A percentile compares a stretch with the other conserved stretches of the same genome.
Conservation (phyloP, 2,113 vertebrate species). For the Cynopterus brachyotis region DNA sequence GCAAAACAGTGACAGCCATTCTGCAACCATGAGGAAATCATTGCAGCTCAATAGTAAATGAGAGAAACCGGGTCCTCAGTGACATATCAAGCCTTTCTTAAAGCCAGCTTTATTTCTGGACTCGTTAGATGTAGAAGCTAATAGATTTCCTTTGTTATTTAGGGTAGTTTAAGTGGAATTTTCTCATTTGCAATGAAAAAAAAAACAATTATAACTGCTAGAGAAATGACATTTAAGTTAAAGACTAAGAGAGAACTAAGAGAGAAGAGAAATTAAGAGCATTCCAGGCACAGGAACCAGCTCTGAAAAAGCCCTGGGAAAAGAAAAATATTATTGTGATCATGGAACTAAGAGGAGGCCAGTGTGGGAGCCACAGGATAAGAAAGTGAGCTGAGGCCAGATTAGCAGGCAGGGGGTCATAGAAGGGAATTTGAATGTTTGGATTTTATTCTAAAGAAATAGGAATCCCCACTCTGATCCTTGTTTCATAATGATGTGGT, state of each 20-base stretch:
- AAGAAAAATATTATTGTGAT: background rate
- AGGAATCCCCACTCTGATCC: background rate
- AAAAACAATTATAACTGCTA: background rate
- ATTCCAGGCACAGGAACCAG: background rate
- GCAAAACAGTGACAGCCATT: background rate
- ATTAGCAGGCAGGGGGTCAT: background rate
- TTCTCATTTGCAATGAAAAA: slow-evolving; percentile 28
- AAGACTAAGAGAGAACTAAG: background rate
- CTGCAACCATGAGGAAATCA: background rate
- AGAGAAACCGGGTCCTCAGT: background rate
- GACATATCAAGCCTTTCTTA: background rate
- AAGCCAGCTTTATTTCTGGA: background rate
- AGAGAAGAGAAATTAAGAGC: background rate
- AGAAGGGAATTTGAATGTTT: slow-evolving; percentile 7
- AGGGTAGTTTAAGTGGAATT: slow-evolving; percentile 15
- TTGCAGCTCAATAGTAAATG: background rate
- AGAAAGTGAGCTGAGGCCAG: background rate
- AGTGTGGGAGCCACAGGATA: background rate
- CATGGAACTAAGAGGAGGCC: background rate
- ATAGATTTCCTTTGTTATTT: slow-evolving; percentile 24
- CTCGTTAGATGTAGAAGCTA: background rate
- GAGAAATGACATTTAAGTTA: background rate
- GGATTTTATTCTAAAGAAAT: slow-evolving; percentile 33
- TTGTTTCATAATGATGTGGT: background rate
- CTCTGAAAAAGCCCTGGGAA: slow-evolving; percentile 11